phyloP scores from a whole-genome alignment of 1,140 invertebrate genomes.

The Anastrepha obliqua region DNA sequence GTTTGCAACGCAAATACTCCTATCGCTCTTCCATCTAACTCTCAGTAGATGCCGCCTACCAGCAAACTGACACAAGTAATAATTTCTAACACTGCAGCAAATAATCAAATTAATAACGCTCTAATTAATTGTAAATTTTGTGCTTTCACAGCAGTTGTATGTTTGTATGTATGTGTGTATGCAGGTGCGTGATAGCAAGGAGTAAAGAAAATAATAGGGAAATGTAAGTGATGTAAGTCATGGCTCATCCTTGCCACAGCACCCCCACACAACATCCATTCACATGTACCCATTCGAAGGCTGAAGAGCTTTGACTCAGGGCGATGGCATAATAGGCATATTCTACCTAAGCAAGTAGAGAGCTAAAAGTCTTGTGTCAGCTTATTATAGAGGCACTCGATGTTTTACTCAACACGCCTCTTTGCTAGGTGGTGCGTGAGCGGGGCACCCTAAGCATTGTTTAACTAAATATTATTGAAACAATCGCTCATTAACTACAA shows the following conservation, averaged over 20 bases:
- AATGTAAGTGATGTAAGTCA: neutral
- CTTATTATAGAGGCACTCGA: neutral
- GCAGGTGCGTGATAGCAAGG: neutral
- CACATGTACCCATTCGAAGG: neutral
- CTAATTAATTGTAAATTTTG: slow-evolving; percentile 58
- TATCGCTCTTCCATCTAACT: neutral
- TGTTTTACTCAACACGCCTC: neutral
- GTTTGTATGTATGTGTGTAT: too few species aligned
- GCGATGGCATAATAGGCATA: neutral
- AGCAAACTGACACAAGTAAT: neutral
- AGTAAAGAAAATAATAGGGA: neutral
- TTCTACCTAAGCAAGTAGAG: neutral
- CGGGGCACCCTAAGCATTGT: neutral
- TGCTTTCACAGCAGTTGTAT: slow-evolving; percentile 42
- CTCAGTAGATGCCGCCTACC: neutral
- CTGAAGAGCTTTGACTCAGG: neutral
- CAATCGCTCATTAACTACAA: slow-evolving; percentile 57
- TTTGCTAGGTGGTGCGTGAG: neutral
- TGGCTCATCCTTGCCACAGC: too few species aligned
- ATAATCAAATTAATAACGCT: slow-evolving; percentile 58
- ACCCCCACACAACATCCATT: too few species aligned
- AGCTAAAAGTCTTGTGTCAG: slow-evolving; percentile 10
- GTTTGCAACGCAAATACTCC: neutral
- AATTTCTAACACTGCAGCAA: slow-evolving; percentile 54
- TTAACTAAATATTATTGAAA: slow-evolving; percentile 53